Conservation (phyloP, 2,113 vertebrate species). For the Sclerurus mexicanus region DNA sequence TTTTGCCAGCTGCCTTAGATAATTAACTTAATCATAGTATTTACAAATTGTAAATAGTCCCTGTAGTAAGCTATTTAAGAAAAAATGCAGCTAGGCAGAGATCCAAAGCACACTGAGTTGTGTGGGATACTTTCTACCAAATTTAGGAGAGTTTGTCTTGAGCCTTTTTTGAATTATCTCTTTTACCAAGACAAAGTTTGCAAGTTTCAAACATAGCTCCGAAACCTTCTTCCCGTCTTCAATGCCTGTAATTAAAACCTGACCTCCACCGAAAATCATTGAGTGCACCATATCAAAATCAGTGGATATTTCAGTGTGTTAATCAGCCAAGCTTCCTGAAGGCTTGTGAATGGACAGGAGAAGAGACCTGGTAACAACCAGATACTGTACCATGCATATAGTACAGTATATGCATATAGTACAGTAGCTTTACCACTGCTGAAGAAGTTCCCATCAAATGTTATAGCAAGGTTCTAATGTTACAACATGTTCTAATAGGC, state of each 20-base stretch:
- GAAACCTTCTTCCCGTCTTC: not conserved
- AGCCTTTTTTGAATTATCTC: not conserved
- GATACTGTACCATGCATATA: not conserved
- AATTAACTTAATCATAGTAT: slow-evolving; percentile 37
- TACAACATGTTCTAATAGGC: not conserved
- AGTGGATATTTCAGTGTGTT: not conserved
- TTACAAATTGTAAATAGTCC: slow-evolving; percentile 29
- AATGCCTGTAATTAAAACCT: not conserved
- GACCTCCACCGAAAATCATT: not conserved
- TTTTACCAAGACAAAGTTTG: not conserved
- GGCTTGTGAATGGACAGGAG: not conserved
- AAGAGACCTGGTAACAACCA: not conserved
- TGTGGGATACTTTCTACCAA: not conserved
- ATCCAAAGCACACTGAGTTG: slow-evolving; percentile 22
- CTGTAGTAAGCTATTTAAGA: slow-evolving; percentile 40
- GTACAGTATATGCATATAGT: not conserved
- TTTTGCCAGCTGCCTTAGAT: slow-evolving; percentile 47
- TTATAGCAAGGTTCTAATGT: not conserved
- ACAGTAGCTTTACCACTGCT: not conserved
- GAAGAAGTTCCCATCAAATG: not conserved
- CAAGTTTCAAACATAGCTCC: not conserved
- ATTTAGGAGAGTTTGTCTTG: not conserved
- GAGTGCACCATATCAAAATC: not conserved
- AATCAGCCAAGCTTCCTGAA: not conserved
- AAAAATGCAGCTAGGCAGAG: slow-evolving; percentile 6